These are phyloP conservation scores for Ramphastos sulfuratus DNA, from an alignment of 2,113 vertebrate genomes.

Conservation along the genomic window DNA sequence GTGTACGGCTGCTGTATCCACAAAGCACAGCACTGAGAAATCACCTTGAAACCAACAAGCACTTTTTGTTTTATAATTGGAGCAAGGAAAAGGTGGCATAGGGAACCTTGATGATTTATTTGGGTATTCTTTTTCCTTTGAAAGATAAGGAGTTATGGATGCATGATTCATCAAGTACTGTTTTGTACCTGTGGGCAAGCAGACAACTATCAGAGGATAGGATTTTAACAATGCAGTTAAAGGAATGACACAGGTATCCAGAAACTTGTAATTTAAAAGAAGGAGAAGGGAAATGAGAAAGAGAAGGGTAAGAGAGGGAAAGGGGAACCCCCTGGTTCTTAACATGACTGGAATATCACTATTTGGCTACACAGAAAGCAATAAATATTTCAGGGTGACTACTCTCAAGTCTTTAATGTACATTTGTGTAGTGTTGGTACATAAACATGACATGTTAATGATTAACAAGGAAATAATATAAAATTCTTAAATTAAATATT, in stretches of 20 bases:
- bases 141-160: neutral
- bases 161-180: neutral
- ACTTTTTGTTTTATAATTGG: neutral
- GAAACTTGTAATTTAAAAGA: neutral
- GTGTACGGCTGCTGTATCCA: neutral
- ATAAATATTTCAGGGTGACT: neutral
- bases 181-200: neutral
- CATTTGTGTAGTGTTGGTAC: neutral
- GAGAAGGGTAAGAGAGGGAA: neutral
- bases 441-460: neutral
- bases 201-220: neutral
- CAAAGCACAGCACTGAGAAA: neutral
- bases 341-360: neutral
- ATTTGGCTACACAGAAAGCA: neutral
- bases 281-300: neutral
- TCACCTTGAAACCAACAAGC: conserved; percentile 5
- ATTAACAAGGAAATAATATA: neutral
- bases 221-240: neutral
- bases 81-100: neutral
- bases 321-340: neutral
- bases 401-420: neutral
- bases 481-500: neutral
- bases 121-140: neutral
- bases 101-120: too few species aligned
- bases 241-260: neutral